Evolutionary conservation across 2,113 vertebrate species (phyloP).

Genomic region (Labrus mixtus): DNA sequence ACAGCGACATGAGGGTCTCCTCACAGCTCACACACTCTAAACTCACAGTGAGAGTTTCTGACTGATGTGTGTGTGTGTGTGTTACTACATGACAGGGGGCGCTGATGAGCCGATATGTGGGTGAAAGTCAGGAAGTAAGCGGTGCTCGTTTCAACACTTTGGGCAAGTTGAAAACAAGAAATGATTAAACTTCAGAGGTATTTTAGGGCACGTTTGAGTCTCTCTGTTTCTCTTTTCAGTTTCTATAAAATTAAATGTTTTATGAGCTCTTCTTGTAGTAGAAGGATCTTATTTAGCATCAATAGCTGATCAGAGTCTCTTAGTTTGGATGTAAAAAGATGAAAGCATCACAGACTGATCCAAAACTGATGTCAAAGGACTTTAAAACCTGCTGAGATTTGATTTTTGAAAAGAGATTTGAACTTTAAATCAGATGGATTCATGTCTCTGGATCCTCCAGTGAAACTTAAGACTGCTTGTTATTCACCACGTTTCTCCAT

Average conservation of each 20-base stretch:
- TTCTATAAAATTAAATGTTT: background rate
- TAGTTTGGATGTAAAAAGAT: too few species aligned
- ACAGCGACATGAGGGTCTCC: constrained; percentile 22
- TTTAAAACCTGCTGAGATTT: too few species aligned
- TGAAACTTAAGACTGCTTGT: too few species aligned
- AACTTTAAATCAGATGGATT: too few species aligned
- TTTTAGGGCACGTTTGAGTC: background rate
- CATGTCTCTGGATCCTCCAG: too few species aligned
- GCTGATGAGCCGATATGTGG: background rate
- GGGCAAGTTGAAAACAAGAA: too few species aligned
- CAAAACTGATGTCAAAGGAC: too few species aligned
- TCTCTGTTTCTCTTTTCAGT: background rate
- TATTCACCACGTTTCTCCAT: background rate
- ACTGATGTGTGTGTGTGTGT: background rate
- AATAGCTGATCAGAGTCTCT: too few species aligned
- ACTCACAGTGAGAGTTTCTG: background rate
- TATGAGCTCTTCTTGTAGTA: background rate
- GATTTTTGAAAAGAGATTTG: too few species aligned
- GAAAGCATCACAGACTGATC: too few species aligned
- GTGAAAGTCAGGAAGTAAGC: background rate
- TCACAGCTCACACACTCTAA: constrained; percentile 23
- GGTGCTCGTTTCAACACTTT: background rate
- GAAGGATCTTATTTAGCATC: too few species aligned
- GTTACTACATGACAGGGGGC: background rate
- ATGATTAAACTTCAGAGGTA: background rate